Evolutionary conservation across 2,113 vertebrate genomes (phyloP).

Genomic region (Pogona vitticeps): DNA sequence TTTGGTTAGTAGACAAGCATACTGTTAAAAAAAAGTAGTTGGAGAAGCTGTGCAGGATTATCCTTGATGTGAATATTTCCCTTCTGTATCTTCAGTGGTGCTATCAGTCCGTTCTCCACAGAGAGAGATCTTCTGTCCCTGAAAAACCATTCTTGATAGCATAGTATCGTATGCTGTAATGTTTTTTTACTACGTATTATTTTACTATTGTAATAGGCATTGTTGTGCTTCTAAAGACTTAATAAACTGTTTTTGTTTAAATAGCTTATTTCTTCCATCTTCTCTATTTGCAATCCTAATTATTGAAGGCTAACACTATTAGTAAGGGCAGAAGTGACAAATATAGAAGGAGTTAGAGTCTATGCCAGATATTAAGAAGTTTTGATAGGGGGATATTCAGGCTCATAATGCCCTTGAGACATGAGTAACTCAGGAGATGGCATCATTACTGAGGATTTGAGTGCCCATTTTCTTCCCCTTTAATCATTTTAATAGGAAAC

Average conservation of each 20-base stretch:
- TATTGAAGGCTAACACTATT: not conserved
- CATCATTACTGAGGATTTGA: not conserved
- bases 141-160: not conserved
- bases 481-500: not conserved
- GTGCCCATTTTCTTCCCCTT: too few relatives aligned
- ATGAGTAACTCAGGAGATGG: not conserved
- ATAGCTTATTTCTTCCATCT: not conserved
- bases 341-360: not conserved
- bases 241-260: not conserved
- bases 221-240: not conserved
- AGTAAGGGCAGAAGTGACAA: not conserved
- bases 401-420: not conserved
- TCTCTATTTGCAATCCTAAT: not conserved
- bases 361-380: not conserved
- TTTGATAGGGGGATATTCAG: not conserved
- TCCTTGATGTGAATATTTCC: not conserved
- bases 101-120: too few relatives aligned
- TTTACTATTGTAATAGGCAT: too few relatives aligned
- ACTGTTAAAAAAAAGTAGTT: not conserved
- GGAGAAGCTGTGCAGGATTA: not conserved
- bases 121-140: too few relatives aligned
- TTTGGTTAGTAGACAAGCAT: not conserved
- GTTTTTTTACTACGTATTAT: not conserved
- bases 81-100: not conserved
- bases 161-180: not conserved